Evolutionary conservation across 2,113 vertebrate genomes (phyloP).

Genomic region (Acrocephalus arundinaceus): DNA sequence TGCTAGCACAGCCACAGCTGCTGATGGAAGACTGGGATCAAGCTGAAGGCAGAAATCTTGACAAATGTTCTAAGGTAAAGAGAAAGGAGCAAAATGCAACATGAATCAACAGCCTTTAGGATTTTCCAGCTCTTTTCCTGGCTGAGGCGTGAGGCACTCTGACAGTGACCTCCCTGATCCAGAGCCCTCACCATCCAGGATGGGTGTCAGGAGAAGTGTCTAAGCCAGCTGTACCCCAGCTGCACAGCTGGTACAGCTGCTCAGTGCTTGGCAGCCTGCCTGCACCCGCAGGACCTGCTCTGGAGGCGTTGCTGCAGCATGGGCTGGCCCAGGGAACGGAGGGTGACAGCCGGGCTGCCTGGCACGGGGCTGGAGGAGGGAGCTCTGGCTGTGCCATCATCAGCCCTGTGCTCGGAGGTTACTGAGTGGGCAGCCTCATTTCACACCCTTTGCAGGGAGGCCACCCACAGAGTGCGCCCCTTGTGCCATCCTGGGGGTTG

Average conservation of each 20-base stretch:
- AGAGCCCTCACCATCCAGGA: not conserved
- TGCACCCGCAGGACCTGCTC: not conserved
- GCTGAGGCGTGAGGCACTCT: not conserved
- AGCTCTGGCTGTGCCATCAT: rapidly evolving
- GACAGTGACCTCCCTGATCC: rapidly evolving
- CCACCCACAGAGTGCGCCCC: rapidly evolving
- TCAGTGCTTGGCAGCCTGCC: not conserved
- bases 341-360: rapidly evolving
- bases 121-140: not conserved
- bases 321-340: rapidly evolving
- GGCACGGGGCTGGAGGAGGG: not conserved
- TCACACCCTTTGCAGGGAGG: not conserved
- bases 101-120: too few species aligned
- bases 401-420: not conserved
- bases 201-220: not conserved
- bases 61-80: not conserved
- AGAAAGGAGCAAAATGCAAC: not conserved
- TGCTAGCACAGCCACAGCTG: not conserved
- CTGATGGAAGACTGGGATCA: not conserved
- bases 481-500: not conserved
- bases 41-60: not conserved
- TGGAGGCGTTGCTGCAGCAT: rapidly evolving
- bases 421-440: not conserved
- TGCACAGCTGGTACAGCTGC: not conserved
- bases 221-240: not conserved